Evolutionary conservation across 2,113 vertebrate species (phyloP), one percentile per base, ranked within the genome.

Genomic region (Addax nasomaculatus): DNA sequence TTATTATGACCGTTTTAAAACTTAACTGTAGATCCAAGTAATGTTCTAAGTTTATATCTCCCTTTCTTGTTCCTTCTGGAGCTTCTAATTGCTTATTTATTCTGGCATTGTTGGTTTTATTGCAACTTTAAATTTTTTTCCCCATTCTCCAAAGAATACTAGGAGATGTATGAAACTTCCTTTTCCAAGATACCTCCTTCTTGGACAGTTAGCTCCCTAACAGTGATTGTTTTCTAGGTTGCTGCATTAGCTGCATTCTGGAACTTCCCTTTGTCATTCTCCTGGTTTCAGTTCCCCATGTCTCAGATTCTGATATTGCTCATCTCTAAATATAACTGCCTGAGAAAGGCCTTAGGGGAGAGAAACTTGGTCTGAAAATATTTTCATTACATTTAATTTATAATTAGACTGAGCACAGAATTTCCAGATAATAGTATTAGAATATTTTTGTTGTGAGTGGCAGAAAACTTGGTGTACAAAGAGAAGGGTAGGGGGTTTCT

Each of bases 11-110:
- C n/a, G 2, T 67, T 17, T 73, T 33, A 60, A 73, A 47, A 93
- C 8, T 62, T 85, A 53, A 73, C 27, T 45, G 67, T 39, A 76
- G 51, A 73, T 49, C 36, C 45, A 73, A 91, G 16, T 19, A 73
- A 49, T 51, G 58, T 15, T 25, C 16, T 43, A 19, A 55, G 15
- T 62, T 76, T 81, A 33, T 43, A 55, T 73, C 60, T 96, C 11
- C 27, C 49, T 93, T 60, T 88, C 78, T 43, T 62, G 2, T 49
- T 95, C 55, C 43, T 53, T 36, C 39, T 95, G 17, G 23, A 83
- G 49, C n/a, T 97, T 92, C 30, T 78, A 45, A 51, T 39, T 86
- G 85, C n/a, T 92, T 58, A 17, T 76, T 94, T 86, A 60, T 96
- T 92, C 57, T 67, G n/a, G 23, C 55, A 36, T 51, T 92, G 33